Evolutionary conservation across 2,113 vertebrate species (phyloP).

Genomic region (Rhinoderma darwinii): DNA sequence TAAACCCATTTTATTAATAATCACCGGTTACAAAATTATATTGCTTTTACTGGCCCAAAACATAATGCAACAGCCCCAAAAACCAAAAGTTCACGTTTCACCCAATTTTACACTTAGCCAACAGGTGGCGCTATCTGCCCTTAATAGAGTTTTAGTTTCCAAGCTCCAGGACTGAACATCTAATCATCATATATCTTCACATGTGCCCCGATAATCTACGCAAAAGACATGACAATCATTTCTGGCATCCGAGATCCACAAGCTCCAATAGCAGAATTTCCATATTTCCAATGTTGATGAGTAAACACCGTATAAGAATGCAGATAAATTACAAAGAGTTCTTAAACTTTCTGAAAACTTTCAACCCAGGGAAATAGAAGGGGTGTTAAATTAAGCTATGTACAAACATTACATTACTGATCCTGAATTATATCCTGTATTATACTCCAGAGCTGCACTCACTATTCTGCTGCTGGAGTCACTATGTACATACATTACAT

Average conservation of each 20-base stretch:
- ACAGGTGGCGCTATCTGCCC: slow-evolving; percentile 39
- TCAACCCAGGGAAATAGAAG: too few relatives aligned
- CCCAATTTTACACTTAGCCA: neutral
- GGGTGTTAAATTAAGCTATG: too few relatives aligned
- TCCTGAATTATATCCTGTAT: too few relatives aligned
- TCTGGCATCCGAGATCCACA: neutral
- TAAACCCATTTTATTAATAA: too few relatives aligned
- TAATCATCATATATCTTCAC: neutral
- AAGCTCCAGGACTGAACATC: neutral
- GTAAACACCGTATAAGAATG: neutral
- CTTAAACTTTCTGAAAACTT: too few relatives aligned
- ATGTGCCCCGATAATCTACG: neutral
- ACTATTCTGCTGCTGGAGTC: too few relatives aligned
- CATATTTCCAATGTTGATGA: neutral
- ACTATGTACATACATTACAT: too few relatives aligned
- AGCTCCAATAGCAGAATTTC: neutral
- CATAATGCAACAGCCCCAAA: neutral
- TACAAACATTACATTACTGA: too few relatives aligned
- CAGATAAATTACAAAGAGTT: too few relatives aligned
- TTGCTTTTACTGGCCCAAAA: neutral
- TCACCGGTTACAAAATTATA: neutral
- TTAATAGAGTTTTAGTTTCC: neutral
- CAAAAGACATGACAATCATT: neutral
- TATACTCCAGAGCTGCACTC: too few relatives aligned
- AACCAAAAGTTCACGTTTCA: neutral